Conservation (phyloP, 2,888 invertebrate genomes). For the Mayetiola destructor region DNA sequence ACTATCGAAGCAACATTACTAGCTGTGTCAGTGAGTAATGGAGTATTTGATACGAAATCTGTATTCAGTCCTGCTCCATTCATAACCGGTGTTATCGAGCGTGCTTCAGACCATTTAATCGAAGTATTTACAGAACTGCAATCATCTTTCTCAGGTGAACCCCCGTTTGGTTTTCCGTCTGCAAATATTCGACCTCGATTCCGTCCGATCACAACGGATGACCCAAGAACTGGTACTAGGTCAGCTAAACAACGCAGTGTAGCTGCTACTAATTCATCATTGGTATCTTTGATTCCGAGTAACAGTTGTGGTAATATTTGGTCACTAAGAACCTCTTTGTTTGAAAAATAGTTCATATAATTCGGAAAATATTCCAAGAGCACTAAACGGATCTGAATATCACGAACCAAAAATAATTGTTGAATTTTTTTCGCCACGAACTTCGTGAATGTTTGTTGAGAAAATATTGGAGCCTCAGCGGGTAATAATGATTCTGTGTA, state of each 20-base stretch:
- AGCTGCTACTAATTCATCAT: constrained; percentile 66
- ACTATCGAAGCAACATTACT: constrained; percentile 20
- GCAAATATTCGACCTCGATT: constrained; percentile 67
- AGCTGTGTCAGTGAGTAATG: constrained; percentile 27
- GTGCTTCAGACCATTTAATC: constrained; percentile 30
- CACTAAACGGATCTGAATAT: constrained; percentile 65
- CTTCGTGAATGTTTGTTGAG: constrained; percentile 51
- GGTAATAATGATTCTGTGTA: neutral
- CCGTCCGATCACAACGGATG: constrained; percentile 70
- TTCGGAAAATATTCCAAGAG: constrained; percentile 63
- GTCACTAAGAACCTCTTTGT: constrained; percentile 54
- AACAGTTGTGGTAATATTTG: constrained; percentile 76
- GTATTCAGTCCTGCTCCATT: constrained; percentile 25
- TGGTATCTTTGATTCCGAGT: constrained; percentile 70
- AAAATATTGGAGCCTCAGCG: constrained; percentile 37
- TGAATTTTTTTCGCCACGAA: constrained; percentile 62
- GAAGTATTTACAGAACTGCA: neutral
- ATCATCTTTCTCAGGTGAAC: constrained; percentile 18
- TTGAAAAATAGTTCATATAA: constrained; percentile 57
- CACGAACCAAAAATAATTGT: constrained; percentile 71
- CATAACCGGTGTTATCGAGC: constrained; percentile 34
- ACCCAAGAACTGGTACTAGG: constrained; percentile 70
- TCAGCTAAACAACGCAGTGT: constrained; percentile 71
- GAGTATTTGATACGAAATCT: constrained; percentile 25
- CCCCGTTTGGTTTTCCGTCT: constrained; percentile 58